Percentiles rank a stretch among this genome's conserved stretches.
phyloP scores from a whole-genome alignment of 2,113 vertebrate genomes.

The Labeo rohita region DNA sequence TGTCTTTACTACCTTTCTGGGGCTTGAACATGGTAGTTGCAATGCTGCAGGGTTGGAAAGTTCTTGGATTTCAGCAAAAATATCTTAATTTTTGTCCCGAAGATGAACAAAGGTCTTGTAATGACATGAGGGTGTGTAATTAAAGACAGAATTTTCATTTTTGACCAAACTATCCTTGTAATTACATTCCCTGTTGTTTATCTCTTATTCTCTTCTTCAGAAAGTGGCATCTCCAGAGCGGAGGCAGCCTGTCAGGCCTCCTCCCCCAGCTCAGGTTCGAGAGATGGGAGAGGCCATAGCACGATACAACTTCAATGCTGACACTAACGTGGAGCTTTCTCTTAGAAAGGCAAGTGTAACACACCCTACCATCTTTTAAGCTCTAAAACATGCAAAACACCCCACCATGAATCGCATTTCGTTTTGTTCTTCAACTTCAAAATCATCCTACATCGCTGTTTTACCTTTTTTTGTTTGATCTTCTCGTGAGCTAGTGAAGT shows the following conservation, averaged over 20 bases:
- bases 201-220: conserved; percentile 67
- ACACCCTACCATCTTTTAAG: neutral
- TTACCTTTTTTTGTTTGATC: no score
- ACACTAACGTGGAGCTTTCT: conserved; percentile 95
- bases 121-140: no score
- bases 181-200: neutral
- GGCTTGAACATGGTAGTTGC: no score
- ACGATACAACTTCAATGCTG: conserved; percentile 95
- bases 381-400: neutral
- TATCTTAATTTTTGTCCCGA: no score
- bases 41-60: no score
- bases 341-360: conserved; percentile 86
- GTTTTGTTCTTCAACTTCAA: no score
- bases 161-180: neutral
- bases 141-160: no score
- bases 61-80: no score
- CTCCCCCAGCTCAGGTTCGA: conserved; percentile 89
- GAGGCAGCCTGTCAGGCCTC: conserved; percentile 90
- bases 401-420: neutral
- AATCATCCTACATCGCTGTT: no score
- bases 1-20: no score
- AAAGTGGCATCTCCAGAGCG: conserved; percentile 87
- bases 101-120: no score
- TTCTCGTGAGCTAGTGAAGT: no score
- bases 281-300: conserved; percentile 95